Evolutionary conservation across 2,113 vertebrate species (phyloP).

Genomic region (Lontra canadensis): DNA sequence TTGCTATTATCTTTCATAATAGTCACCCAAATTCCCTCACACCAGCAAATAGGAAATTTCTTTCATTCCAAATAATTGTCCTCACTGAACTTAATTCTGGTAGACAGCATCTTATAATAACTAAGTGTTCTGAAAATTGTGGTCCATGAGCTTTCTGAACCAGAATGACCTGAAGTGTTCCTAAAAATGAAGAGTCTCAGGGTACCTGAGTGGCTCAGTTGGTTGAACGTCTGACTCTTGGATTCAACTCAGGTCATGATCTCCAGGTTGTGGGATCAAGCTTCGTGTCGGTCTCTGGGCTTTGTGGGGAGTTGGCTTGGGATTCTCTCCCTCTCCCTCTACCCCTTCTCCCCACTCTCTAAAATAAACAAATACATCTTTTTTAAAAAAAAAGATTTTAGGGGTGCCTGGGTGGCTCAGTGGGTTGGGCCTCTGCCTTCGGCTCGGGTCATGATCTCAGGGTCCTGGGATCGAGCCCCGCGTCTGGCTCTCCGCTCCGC

Average conservation of each 20-base stretch:
- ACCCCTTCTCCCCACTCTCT: not conserved
- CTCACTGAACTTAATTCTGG: not conserved
- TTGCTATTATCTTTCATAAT: not conserved
- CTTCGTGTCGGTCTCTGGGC: not conserved
- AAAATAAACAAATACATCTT: not conserved
- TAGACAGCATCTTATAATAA: not conserved
- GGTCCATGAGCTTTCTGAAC: not conserved
- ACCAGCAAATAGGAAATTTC: not conserved
- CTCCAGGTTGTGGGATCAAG: not conserved
- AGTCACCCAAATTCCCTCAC: conserved; percentile 9
- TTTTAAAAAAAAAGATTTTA: too few species aligned
- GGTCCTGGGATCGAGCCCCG: too few species aligned
- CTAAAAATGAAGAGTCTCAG: not conserved
- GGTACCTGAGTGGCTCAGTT: not conserved
- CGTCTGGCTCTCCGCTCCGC: too few species aligned
- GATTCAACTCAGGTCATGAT: not conserved
- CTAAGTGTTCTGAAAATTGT: not conserved
- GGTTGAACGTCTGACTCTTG: not conserved
- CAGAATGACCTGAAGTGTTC: not conserved
- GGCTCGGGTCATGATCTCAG: too few species aligned
- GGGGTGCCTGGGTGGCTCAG: too few species aligned
- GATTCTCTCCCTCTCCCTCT: not conserved
- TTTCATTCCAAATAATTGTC: not conserved
- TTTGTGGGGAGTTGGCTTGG: not conserved
- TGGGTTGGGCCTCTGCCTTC: too few species aligned